These are phyloP conservation scores for Calonectris borealis DNA, from an alignment of 2,113 vertebrate species.

Conservation along the genomic window DNA sequence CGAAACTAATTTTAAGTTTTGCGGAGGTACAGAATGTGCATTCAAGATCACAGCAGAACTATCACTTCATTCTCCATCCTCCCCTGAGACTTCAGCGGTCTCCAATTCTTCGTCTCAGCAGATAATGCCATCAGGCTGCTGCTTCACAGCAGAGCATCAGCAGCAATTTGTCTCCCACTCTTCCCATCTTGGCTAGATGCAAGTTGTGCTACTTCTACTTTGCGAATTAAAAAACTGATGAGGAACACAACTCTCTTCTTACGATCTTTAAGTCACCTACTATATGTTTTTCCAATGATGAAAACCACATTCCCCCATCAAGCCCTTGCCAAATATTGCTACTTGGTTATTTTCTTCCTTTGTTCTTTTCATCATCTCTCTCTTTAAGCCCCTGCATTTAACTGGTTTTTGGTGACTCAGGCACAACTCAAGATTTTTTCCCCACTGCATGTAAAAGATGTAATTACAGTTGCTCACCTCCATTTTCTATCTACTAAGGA, in stretches of 20 bases:
- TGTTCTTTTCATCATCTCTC: neutral
- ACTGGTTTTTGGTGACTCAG: rapidly evolving
- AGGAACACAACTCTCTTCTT: neutral
- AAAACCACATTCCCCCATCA: neutral
- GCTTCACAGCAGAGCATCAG: neutral
- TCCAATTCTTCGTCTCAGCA: neutral
- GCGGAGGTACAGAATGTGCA: rapidly evolving
- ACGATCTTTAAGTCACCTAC: neutral
- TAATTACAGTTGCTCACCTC: neutral
- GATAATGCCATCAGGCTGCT: neutral
- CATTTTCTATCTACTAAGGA: neutral
- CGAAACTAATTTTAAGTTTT: neutral
- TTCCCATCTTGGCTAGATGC: neutral
- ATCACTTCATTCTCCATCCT: neutral
- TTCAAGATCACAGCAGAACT: neutral
- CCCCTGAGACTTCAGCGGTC: neutral
- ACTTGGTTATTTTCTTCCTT: neutral
- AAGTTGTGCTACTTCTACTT: neutral
- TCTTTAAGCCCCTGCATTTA: neutral
- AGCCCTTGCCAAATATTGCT: neutral
- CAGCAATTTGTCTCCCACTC: neutral
- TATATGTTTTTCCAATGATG: neutral
- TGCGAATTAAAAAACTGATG: neutral
- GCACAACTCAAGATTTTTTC: neutral
- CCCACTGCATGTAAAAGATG: neutral